A percentile compares a stretch with the other conserved stretches of the same genome.
Evolutionary conservation across 2,888 invertebrate genomes (phyloP).

Genomic region (Idaea straminata): DNA sequence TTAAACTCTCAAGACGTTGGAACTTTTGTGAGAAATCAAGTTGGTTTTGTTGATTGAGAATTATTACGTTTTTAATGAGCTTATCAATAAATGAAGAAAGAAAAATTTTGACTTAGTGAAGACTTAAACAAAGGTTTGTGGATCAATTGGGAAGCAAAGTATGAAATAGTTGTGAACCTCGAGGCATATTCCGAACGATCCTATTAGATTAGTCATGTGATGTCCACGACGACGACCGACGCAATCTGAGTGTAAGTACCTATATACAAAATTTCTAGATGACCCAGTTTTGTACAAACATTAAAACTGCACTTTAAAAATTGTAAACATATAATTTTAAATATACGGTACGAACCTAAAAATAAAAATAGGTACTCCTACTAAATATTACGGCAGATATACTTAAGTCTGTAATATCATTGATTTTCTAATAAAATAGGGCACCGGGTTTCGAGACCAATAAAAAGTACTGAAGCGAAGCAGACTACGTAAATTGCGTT

Average conservation of each 20-base stretch:
- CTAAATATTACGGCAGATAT: neutral
- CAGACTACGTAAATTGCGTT: neutral
- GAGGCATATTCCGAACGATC: too few relatives aligned
- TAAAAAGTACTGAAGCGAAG: neutral
- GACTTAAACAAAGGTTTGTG: too few relatives aligned
- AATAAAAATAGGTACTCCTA: neutral
- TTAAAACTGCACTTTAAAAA: too few relatives aligned
- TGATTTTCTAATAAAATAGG: neutral
- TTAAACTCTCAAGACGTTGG: slow-evolving; percentile 10
- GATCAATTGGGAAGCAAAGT: too few relatives aligned
- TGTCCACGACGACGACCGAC: too few relatives aligned
- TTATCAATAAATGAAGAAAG: neutral
- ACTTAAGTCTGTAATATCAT: neutral
- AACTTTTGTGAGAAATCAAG: slow-evolving; percentile 19
- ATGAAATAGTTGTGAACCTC: too few relatives aligned
- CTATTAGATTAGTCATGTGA: too few relatives aligned
- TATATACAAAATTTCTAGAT: too few relatives aligned
- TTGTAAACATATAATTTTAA: too few relatives aligned
- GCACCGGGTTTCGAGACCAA: neutral
- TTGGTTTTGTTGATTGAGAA: slow-evolving; percentile 6
- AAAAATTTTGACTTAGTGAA: too few relatives aligned
- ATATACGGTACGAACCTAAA: neutral
- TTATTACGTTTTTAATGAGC: neutral
- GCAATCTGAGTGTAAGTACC: too few relatives aligned
- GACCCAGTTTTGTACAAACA: too few relatives aligned